These are phyloP conservation scores for Cylloceria caligata DNA, from an alignment of 2,888 invertebrate genomes.

Conservation along the genomic window DNA sequence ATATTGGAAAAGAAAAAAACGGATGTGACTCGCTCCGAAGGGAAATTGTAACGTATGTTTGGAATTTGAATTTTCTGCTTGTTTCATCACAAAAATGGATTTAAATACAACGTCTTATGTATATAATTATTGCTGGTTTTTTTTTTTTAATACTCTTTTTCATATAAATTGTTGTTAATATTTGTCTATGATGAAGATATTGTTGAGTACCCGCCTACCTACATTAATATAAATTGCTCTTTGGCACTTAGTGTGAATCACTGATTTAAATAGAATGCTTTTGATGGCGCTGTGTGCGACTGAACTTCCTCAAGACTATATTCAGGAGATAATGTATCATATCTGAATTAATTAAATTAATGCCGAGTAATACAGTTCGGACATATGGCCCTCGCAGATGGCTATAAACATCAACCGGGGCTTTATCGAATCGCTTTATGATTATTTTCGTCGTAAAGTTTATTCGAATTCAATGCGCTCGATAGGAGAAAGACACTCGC, in stretches of 20 bases:
- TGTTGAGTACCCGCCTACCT: not conserved
- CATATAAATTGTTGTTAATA: not conserved
- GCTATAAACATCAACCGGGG: not conserved
- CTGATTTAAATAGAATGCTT: constrained; percentile 2
- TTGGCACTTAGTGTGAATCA: constrained; percentile 1
- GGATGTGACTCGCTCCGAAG: not conserved
- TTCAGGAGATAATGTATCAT: constrained; percentile 15
- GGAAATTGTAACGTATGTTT: not conserved
- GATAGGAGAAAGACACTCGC: not conserved
- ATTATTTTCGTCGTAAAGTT: constrained; percentile 34
- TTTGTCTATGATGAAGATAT: not conserved
- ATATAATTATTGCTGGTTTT: not conserved
- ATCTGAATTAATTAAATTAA: constrained; percentile 25
- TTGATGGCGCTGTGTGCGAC: not conserved
- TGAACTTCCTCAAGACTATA: constrained; percentile 8
- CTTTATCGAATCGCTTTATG: constrained; percentile 4
- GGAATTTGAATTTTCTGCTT: not conserved
- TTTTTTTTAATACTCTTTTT: too few relatives aligned
- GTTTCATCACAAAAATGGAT: too few relatives aligned
- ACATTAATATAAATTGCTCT: not conserved
- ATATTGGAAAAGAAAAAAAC: constrained; percentile 8
- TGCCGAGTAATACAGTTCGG: constrained; percentile 15
- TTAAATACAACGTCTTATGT: too few relatives aligned
- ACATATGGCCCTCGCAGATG: constrained; percentile 10
- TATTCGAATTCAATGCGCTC: not conserved